Base-by-base conservation (phyloP, 1,140 invertebrate species). In the Daktulosphaira vitifoliae region DNA sequence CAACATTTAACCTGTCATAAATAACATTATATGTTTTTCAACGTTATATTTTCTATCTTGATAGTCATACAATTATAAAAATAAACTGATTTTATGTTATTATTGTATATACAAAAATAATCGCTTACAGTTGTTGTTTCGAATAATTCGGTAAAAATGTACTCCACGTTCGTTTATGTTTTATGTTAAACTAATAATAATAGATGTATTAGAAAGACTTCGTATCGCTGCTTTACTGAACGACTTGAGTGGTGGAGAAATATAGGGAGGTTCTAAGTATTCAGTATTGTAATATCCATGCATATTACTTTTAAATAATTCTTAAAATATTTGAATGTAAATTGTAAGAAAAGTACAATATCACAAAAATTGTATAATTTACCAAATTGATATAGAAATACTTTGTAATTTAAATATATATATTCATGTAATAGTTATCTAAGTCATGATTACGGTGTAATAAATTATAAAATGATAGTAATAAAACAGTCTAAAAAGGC, bases 241-340 rank as follows among this genome's bases (percentile, higher is more conserved):
- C 16, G 37, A 54, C 33, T 38, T 54, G 23, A 54, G 37, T 54
- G 52, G 23, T n/a, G 52, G 39, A 20, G 26, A 54, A n/a, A 2
- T 54, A 7, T 54, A 15, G 52, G 37, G 37, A 38, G 52, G 37
- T 54, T n/a, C 52, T n/a, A n/a, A n/a, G n/a, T n/a, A n/a, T n/a
- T n/a, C n/a, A n/a, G n/a, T n/a, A n/a, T n/a, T n/a, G n/a, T n/a
- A n/a, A n/a, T n/a, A n/a, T n/a, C n/a, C n/a, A n/a, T n/a, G n/a
- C n/a, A n/a, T n/a, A n/a, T n/a, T n/a, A n/a, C n/a, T n/a, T n/a
- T n/a, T n/a, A n/a, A n/a, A n/a, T n/a, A n/a, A n/a, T n/a, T n/a
- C n/a, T n/a, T n/a, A n/a, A n/a, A n/a, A n/a, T n/a, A n/a, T n/a
- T n/a, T n/a, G n/a, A n/a, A n/a, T n/a, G n/a, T n/a, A n/a, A n/a